These are phyloP conservation scores for Momotus momota DNA, from an alignment of 2,797 vertebrate species.

Conservation along the genomic window DNA sequence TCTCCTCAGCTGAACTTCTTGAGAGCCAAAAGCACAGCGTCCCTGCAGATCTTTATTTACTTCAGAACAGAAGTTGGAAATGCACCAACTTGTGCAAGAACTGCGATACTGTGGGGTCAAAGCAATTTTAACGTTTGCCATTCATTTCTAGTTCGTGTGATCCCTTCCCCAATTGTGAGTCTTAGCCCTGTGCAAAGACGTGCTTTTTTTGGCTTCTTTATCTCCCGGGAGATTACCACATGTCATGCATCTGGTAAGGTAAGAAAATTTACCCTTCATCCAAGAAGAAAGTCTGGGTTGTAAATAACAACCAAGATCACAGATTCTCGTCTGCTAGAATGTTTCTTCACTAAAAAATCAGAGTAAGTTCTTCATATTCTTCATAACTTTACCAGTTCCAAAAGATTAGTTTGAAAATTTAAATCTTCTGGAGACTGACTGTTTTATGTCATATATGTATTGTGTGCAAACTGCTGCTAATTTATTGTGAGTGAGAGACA, in stretches of 20 bases:
- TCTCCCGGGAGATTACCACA: not conserved
- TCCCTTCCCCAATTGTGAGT: not conserved
- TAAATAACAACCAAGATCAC: not conserved
- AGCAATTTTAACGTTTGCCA: not conserved
- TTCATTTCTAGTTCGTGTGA: not conserved
- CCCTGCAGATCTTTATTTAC: not conserved
- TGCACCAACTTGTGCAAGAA: not conserved
- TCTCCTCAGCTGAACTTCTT: not conserved
- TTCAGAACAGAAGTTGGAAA: not conserved
- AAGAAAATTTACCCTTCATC: not conserved
- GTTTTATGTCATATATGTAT: not conserved
- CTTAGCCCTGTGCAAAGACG: not conserved
- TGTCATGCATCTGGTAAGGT: not conserved
- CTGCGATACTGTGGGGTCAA: not conserved
- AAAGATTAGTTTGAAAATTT: not conserved
- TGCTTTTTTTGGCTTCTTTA: not conserved
- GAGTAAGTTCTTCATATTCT: not conserved
- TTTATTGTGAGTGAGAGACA: not conserved
- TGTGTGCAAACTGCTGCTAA: not conserved
- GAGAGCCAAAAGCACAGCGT: not conserved
- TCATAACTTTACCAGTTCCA: not conserved
- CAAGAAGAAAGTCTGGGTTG: not conserved
- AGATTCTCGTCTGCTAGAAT: not conserved
- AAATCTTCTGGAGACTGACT: not conserved
- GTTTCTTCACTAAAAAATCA: not conserved